Conservation (phyloP, 2,888 invertebrate genomes). For the Oxyteleia sp. region DNA sequence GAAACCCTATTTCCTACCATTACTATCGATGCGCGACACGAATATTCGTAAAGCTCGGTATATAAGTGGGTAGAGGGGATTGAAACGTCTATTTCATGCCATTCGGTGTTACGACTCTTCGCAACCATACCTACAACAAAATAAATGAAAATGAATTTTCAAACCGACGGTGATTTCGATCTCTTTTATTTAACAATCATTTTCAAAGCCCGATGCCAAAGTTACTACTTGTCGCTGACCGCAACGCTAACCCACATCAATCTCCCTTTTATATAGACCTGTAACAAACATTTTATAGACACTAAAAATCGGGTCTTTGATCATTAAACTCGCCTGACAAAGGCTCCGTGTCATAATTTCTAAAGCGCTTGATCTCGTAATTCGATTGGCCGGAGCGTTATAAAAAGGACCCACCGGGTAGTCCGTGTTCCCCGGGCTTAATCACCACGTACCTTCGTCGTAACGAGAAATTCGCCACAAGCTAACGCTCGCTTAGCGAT, state of each 20-base stretch:
- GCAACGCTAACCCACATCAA: background rate
- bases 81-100: background rate
- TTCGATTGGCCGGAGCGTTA: constrained; percentile 18
- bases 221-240: background rate
- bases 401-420: constrained; percentile 53
- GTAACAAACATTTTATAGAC: constrained; percentile 29
- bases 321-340: constrained; percentile 46
- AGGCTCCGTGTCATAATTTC: constrained; percentile 46
- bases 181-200: background rate
- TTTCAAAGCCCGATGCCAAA: background rate
- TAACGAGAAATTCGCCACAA: constrained; percentile 49
- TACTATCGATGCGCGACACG: background rate
- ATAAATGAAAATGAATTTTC: background rate
- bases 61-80: too few species aligned
- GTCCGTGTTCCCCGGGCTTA: constrained; percentile 48
- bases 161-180: background rate
- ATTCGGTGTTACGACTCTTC: background rate
- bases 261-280: constrained; percentile 7
- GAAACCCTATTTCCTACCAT: background rate
- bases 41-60: background rate
- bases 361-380: constrained; percentile 24
- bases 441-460: constrained; percentile 48
- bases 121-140: background rate
- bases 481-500: constrained; percentile 46
- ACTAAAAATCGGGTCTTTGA: constrained; percentile 21